These are phyloP conservation scores for Nanorana parkeri DNA, from an alignment of 2,113 vertebrate species.

Conservation along the genomic window DNA sequence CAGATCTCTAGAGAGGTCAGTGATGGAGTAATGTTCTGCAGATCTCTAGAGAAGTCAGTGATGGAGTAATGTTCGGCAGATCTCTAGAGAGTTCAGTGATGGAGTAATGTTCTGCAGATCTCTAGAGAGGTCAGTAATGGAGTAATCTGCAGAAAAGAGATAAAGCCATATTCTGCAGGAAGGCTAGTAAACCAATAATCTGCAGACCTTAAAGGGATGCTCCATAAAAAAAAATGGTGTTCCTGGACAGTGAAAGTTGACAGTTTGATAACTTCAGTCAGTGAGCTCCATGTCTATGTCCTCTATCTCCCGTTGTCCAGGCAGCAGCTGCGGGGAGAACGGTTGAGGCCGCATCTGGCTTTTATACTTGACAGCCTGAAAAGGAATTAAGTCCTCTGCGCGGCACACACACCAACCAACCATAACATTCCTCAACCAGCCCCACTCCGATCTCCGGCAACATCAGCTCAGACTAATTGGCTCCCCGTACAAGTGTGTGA, in stretches of 20 bases:
- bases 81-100: no score
- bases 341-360: neutral
- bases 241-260: neutral
- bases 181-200: neutral
- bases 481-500: slow-evolving; percentile 71
- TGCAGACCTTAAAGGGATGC: no score
- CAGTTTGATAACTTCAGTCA: neutral
- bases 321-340: neutral
- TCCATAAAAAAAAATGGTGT: neutral
- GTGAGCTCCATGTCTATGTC: neutral
- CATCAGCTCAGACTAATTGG: slow-evolving; percentile 72
- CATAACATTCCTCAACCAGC: slow-evolving; percentile 59
- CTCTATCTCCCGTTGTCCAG: neutral
- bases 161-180: neutral
- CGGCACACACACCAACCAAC: slow-evolving; percentile 34
- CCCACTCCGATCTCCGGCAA: slow-evolving; percentile 59
- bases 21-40: no score
- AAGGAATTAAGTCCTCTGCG: slow-evolving; percentile 3
- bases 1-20: no score
- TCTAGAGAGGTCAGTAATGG: no score
- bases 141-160: neutral
- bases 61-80: no score
- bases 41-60: no score
- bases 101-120: no score
- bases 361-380: neutral